phyloP scores from a whole-genome alignment of 2,797 vertebrate species.

The Liasis olivaceus region DNA sequence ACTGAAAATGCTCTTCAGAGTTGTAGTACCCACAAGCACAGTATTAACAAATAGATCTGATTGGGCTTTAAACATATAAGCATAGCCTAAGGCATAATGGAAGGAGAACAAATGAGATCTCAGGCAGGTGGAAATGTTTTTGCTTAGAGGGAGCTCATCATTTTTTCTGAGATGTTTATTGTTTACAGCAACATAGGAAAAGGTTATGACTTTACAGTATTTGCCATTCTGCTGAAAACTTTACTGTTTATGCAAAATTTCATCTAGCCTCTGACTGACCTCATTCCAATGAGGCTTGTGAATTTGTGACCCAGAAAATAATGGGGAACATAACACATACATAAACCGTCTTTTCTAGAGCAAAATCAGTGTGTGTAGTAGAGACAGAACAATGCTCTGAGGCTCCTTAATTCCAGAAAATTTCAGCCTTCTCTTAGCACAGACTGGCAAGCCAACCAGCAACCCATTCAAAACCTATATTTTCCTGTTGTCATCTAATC shows the following conservation, averaged over 20 bases:
- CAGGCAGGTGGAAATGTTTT: background rate
- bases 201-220: background rate
- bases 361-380: background rate
- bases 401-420: background rate
- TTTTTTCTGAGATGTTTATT: too few relatives aligned
- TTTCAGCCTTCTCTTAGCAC: background rate
- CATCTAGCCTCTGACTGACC: background rate
- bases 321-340: background rate
- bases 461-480: background rate
- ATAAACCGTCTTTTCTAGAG: background rate
- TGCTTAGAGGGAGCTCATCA: too few relatives aligned
- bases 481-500: background rate
- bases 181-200: too few relatives aligned
- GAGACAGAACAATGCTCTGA: background rate
- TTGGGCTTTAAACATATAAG: background rate
- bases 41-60: background rate
- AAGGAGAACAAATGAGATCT: background rate
- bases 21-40: background rate
- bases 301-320: background rate
- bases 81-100: background rate
- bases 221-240: background rate
- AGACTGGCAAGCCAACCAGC: background rate
- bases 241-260: background rate
- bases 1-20: background rate
- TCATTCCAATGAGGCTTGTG: background rate